Evolutionary conservation across 2,113 vertebrate genomes (phyloP), one percentile per base, ranked within the genome.

Genomic region (Phylloscopus whistleri): DNA sequence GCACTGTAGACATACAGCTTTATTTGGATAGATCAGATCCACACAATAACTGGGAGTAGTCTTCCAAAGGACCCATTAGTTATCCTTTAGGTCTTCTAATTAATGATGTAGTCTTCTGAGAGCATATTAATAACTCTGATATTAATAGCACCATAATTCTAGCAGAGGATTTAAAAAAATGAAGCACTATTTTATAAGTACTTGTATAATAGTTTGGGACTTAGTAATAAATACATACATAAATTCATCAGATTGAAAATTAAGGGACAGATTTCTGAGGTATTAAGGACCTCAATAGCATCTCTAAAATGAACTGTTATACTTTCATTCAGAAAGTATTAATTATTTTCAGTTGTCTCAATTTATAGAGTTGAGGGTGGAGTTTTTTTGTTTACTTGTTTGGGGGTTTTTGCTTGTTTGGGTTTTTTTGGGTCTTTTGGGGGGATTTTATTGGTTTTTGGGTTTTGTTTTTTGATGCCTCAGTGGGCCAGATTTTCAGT

Each of bases 21-120:
- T 88, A 56, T 80, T 81, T 69, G 27, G 30, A 70, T 56, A 72
- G 55, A 94, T 53, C 35, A 60, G n/a, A 70, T 72, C 44, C 52
- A 33, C 74, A n/a, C 48, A 86, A 23, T 68, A 92, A 90, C 44
- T 86, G 72, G 68, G 53, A 90, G 60, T 15, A 74, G 28, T 44
- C 68, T 95, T 96, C 83, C 80, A 94, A 81, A 92, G 79, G 72
- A 86, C 79, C 70, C 52, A 85, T 81, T 81, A 80, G 82, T 92
- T 94, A 80, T 86, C 88, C 75, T 92, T 88, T 75, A 93, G 68
- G 87, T 96, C 83, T 89, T 64, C 91, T 88, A 95, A 88, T 94
- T 93, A 95, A 96, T 87, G 86, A 49, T 88, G 35, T 60, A 74
- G 82, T 80, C 78, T 92, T 93, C 87, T 74, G 82, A 90, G 59